Conservation (phyloP, 1,140 invertebrate species). For the Nephotettix cincticeps region DNA sequence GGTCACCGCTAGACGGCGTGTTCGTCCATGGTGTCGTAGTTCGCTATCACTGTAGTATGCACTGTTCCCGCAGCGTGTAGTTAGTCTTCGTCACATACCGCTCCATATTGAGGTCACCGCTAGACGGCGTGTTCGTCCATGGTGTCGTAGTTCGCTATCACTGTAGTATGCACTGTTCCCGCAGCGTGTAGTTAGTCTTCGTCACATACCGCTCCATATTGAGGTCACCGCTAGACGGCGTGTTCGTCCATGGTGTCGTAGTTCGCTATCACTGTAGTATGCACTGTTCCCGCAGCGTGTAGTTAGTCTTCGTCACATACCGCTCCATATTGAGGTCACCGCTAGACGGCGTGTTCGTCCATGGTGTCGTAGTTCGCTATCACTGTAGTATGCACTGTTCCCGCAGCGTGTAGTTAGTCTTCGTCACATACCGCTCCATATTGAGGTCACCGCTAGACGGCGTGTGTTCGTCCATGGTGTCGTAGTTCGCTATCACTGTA, state of each 20-base stretch:
- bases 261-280: not conserved
- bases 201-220: no score
- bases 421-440: no score
- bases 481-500: not conserved
- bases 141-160: not conserved
- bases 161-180: not conserved
- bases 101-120: not conserved
- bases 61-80: no score
- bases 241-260: not conserved
- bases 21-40: not conserved
- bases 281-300: no score
- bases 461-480: slow-evolving; percentile 7
- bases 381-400: not conserved
- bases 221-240: not conserved
- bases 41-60: not conserved
- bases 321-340: no score
- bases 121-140: slow-evolving; percentile 4
- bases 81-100: no score
- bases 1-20: not conserved
- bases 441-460: not conserved
- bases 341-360: slow-evolving; percentile 3
- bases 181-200: no score
- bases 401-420: no score
- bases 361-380: slow-evolving; percentile 3
- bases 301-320: no score